These are phyloP conservation scores for Cheilinus undulatus DNA, from an alignment of 2,113 vertebrate genomes.

Conservation along the genomic window DNA sequence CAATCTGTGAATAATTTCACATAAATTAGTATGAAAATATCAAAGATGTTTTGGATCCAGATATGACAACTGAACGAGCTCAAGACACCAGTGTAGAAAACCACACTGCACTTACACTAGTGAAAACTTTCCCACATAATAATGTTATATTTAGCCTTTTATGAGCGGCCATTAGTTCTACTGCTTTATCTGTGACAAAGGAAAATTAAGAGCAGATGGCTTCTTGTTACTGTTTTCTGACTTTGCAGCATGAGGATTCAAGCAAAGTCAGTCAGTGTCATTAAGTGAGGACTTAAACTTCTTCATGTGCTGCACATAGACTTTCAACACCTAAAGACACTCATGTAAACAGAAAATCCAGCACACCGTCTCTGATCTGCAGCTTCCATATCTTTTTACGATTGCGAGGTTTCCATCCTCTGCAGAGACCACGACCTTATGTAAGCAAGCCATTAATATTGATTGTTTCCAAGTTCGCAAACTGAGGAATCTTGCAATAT, in stretches of 20 bases:
- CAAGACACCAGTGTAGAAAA: constrained; percentile 17
- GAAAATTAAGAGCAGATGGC: constrained; percentile 32
- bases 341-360: constrained; percentile 21
- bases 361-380: constrained; percentile 39
- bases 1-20: neutral
- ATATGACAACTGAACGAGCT: constrained; percentile 10
- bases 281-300: neutral
- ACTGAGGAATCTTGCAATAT: constrained; percentile 49
- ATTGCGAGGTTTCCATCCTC: constrained; percentile 38
- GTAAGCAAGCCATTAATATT: constrained; percentile 79
- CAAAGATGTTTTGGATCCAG: constrained; percentile 4
- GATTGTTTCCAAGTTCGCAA: constrained; percentile 77
- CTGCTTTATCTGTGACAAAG: constrained; percentile 35
- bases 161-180: constrained; percentile 44
- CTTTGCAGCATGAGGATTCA: too few relatives aligned
- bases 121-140: constrained; percentile 29
- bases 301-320: neutral
- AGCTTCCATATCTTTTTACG: constrained; percentile 38
- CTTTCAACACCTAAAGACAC: neutral
- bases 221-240: neutral
- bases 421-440: constrained; percentile 66
- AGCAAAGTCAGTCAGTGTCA: constrained; percentile 13
- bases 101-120: neutral
- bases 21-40: constrained; percentile 11
- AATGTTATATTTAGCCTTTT: constrained; percentile 42